Conservation (phyloP, 53 echinoderm and acorn worm genomes). For the Echinometra lucunter region DNA sequence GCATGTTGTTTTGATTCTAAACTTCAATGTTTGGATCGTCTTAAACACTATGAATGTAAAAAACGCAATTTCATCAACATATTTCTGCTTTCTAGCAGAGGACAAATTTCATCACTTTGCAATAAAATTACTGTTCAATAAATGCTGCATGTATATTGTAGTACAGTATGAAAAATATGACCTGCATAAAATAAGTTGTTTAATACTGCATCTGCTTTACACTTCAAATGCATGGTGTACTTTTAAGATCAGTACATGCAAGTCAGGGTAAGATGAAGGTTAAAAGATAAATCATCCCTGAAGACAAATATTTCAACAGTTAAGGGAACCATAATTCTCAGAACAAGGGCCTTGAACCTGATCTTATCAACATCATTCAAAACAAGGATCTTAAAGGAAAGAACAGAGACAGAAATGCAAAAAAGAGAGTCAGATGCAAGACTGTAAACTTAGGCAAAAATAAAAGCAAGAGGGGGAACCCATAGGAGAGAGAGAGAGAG, state of each 20-base stretch:
- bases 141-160: too few species aligned
- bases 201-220: neutral
- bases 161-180: too few species aligned
- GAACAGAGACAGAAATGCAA: neutral
- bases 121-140: too few species aligned
- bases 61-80: too few species aligned
- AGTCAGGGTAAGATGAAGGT: neutral
- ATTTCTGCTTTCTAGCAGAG: too few species aligned
- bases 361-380: constrained; percentile 4
- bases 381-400: neutral
- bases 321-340: neutral
- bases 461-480: neutral
- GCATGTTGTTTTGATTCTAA: too few species aligned
- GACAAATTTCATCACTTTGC: too few species aligned
- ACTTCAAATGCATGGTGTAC: neutral
- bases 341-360: constrained; percentile 15
- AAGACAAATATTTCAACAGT: neutral
- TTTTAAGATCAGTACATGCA: neutral
- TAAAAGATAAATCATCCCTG: neutral
- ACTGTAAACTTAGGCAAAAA: neutral
- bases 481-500: neutral
- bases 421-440: neutral
- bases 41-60: too few species aligned
- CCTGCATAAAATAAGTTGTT: too few species aligned
- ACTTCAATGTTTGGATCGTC: neutral